A percentile compares a stretch with the other conserved stretches of the same genome.
Evolutionary conservation across 1,140 invertebrate genomes (phyloP).

Genomic region (Drosophila ohnishii): DNA sequence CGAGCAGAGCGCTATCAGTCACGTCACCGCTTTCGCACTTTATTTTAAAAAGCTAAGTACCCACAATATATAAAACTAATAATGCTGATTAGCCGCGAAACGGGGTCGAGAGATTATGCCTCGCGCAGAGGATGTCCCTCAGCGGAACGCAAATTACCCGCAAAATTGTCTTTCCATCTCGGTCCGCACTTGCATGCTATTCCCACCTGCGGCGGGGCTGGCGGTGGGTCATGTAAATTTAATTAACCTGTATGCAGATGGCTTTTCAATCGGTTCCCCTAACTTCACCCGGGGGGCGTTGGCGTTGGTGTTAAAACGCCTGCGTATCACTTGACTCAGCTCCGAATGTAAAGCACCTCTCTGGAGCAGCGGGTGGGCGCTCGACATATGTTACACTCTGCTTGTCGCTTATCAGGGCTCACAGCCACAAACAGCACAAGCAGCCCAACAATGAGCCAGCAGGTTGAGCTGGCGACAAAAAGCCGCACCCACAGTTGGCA

Average conservation of each 20-base stretch:
- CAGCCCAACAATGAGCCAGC: conserved; percentile 28
- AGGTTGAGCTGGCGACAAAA: conserved; percentile 36
- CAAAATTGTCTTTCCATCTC: conserved; percentile 44
- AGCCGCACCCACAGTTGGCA: conserved; percentile 64
- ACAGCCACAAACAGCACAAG: conserved; percentile 41
- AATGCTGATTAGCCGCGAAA: conserved; percentile 64
- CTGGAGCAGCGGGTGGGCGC: conserved; percentile 15
- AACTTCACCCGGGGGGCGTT: conserved; percentile 5
- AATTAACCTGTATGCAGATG: conserved; percentile 65
- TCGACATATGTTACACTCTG: conserved; percentile 67
- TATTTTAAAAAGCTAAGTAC: conserved; percentile 63
- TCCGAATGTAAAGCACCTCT: conserved; percentile 31
- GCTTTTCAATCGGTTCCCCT: conserved; percentile 67
- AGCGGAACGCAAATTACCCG: conserved; percentile 60
- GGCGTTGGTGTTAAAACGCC: conserved; percentile 19
- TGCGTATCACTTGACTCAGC: conserved; percentile 59
- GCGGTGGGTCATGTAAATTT: conserved; percentile 42
- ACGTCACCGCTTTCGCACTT: conserved; percentile 34
- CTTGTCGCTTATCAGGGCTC: conserved; percentile 46
- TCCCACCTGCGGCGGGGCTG: conserved; percentile 21
- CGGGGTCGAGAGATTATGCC: conserved; percentile 70
- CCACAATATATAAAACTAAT: conserved; percentile 52
- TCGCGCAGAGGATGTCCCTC: conserved; percentile 34
- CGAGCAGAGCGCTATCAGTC: conserved; percentile 35
- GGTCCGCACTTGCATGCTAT: conserved; percentile 19